These are phyloP conservation scores for Champsocephalus esox DNA, from an alignment of 2,797 vertebrate species.

Conservation along the genomic window DNA sequence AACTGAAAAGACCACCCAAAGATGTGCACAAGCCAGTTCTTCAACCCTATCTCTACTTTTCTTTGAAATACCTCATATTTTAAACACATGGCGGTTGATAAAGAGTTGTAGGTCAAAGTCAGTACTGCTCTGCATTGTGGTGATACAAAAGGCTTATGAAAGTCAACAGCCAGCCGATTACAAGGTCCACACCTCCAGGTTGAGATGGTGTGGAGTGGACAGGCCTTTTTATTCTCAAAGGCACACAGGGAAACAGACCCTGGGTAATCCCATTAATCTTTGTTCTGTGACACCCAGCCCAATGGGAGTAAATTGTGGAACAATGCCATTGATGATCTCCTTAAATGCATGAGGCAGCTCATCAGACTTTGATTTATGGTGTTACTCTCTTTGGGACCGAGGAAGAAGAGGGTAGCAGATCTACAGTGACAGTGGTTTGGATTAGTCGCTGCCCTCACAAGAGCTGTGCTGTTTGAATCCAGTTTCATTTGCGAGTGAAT, in stretches of 20 bases:
- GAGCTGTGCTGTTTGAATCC: background rate
- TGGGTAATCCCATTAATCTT: slow-evolving; percentile 63
- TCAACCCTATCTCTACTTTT: background rate
- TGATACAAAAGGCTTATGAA: slow-evolving; percentile 23
- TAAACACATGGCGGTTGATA: background rate
- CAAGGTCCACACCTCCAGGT: slow-evolving; percentile 45
- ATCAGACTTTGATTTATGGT: slow-evolving; percentile 60
- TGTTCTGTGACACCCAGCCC: slow-evolving; percentile 48
- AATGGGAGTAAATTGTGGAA: slow-evolving; percentile 55
- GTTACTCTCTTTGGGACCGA: slow-evolving; percentile 40
- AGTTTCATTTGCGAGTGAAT: slow-evolving; percentile 8
- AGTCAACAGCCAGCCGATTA: slow-evolving; percentile 43
- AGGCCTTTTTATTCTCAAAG: slow-evolving; percentile 51
- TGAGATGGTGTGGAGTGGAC: slow-evolving; percentile 47
- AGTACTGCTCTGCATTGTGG: slow-evolving; percentile 9
- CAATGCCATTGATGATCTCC: slow-evolving; percentile 58
- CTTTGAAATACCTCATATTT: background rate
- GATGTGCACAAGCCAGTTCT: background rate
- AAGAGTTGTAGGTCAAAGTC: slow-evolving; percentile 1
- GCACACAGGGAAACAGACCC: slow-evolving; percentile 22
- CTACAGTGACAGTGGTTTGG: slow-evolving; percentile 43
- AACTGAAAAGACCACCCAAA: background rate
- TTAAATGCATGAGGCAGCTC: slow-evolving; percentile 62
- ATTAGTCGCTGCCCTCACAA: slow-evolving; percentile 26
- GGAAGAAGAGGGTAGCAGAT: slow-evolving; percentile 30